These are phyloP conservation scores for Conomelus anceps DNA, from an alignment of 2,888 invertebrate genomes.

Conservation along the genomic window DNA sequence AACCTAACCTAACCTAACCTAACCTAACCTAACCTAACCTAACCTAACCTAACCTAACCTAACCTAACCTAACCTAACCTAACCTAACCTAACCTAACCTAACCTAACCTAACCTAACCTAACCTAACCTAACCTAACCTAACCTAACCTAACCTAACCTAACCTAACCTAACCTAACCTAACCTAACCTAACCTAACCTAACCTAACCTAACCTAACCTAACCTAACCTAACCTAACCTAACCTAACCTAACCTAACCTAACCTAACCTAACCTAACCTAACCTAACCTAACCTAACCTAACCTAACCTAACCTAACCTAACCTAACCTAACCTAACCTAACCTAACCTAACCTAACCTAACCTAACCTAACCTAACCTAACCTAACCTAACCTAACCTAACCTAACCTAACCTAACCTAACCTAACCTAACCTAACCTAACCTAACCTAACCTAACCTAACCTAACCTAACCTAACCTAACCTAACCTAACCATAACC, in stretches of 20 bases:
- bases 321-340: slow-evolving; percentile 23
- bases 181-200: neutral
- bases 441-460: slow-evolving; percentile 26
- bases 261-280: neutral
- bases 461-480: slow-evolving; percentile 23
- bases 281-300: slow-evolving; percentile 21
- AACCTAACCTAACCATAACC: slow-evolving; percentile 21
- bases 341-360: slow-evolving; percentile 20
- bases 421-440: slow-evolving; percentile 20
- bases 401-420: slow-evolving; percentile 23
- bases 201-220: neutral
- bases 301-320: slow-evolving; percentile 10
- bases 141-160: slow-evolving; percentile 20
- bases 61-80: slow-evolving; percentile 24
- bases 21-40: slow-evolving; percentile 27
- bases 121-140: slow-evolving; percentile 24
- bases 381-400: slow-evolving; percentile 23
- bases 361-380: slow-evolving; percentile 27
- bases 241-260: neutral
- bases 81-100: slow-evolving; percentile 27
- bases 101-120: slow-evolving; percentile 27
- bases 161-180: slow-evolving; percentile 2
- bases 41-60: slow-evolving; percentile 26
- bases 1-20: slow-evolving; percentile 26
- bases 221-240: neutral